Base-by-base conservation (phyloP, 2,113 vertebrate genomes). In the Leptodactylus fuscus region DNA sequence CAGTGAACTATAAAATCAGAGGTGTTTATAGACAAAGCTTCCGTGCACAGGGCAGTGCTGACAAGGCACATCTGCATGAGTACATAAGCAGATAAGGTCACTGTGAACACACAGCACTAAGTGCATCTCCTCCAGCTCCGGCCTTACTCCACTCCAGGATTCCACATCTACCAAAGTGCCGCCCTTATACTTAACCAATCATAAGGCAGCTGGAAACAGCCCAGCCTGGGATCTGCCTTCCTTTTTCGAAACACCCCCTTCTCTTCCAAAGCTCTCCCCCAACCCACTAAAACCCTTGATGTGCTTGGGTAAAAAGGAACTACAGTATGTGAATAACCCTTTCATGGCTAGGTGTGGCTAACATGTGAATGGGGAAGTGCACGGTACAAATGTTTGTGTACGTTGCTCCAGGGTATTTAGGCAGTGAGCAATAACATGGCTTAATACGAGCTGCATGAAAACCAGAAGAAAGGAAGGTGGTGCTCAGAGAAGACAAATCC, bases 161-260 rank as follows among this genome's bases (percentile, higher is more conserved):
- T 71, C 36, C 36, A 20, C 65, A 73, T 18, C 51, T 34, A 79
- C 84, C 84, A 41, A 81, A 81, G 84, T 69, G 77, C 84, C 84
- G 84, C 84, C 84, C 84, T 86, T 69, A 81, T 15, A 38, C 84
- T 46, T 73, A 46, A 38, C 84, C 84, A 86, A 86, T 86, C 84
- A 79, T 32, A 48, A 44, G 38, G 38, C 76, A 18, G 84, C 77
- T 86, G 76, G 62, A 81, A 73, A 73, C 84, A 46, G 62, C 70
- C 84, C 36, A 60, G 67, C 62, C 76, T 85, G 84, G 49, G 84
- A 85, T 58, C 62, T 44, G 83, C 44, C 83, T 24, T 78, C 48
- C 74, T 75, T 62, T 67, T 55, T 67, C 16, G 29, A 8, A 67
- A 36, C 65, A 36, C 74, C 83, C 44, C 22, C 51, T 41, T 20